Conservation (phyloP, 2,888 invertebrate genomes). For the Oxystoma pomonae region DNA sequence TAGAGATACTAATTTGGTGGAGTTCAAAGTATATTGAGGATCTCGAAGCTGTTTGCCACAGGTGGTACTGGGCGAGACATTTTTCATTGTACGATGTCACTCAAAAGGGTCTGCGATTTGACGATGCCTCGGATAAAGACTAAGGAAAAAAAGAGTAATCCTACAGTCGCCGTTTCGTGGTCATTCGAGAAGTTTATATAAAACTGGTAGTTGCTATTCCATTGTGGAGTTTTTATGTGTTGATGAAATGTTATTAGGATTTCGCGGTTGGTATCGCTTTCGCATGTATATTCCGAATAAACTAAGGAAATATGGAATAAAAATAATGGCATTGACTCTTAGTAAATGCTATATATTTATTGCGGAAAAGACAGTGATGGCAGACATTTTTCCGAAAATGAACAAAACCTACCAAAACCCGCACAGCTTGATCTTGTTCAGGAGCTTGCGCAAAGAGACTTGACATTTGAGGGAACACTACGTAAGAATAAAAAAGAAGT, state of each 20-base stretch:
- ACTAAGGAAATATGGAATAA: constrained; percentile 38
- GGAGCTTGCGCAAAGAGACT: neutral
- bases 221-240: neutral
- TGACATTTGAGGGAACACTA: neutral
- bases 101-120: neutral
- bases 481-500: neutral
- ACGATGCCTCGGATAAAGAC: neutral
- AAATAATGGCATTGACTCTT: constrained; percentile 26
- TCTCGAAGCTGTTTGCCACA: neutral
- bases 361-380: constrained; percentile 4
- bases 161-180: neutral
- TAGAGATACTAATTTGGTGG: neutral
- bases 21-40: neutral
- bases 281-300: constrained; percentile 5
- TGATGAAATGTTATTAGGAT: neutral
- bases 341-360: constrained; percentile 4
- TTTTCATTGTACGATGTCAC: neutral
- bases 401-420: constrained; percentile 2
- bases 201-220: neutral
- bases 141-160: neutral
- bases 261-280: constrained; percentile 1
- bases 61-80: neutral
- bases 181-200: neutral
- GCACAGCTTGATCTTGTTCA: constrained; percentile 1
- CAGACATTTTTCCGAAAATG: constrained; percentile 2